Percentiles rank a stretch among this genome's conserved stretches.
Evolutionary conservation across 1,140 invertebrate species (phyloP).

Genomic region (Scaptodrosophila lebanonensis): DNA sequence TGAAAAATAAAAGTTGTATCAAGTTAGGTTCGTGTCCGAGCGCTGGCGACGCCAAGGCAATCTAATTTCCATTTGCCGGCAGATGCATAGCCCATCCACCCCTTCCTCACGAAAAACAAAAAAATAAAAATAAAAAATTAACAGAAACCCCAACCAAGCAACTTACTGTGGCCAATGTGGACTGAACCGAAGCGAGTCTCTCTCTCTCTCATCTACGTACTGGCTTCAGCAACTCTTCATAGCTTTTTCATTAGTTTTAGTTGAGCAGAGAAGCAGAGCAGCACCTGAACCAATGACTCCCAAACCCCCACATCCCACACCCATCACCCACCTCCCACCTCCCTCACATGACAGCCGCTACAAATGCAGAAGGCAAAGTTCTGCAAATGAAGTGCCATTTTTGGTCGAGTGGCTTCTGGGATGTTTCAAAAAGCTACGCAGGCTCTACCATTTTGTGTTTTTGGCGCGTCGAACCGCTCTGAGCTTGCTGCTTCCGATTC

Average conservation of each 20-base stretch:
- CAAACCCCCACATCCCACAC: too few species aligned
- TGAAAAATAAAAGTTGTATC: conserved; percentile 47
- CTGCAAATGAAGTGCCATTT: conserved; percentile 64
- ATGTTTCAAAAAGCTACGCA: too few species aligned
- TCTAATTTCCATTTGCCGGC: conserved; percentile 64
- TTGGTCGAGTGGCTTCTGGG: conserved; percentile 18
- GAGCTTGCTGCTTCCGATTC: conserved; percentile 25
- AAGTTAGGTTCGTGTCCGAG: conserved; percentile 51
- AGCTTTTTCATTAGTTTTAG: conserved; percentile 66
- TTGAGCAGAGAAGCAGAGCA: conserved; percentile 35
- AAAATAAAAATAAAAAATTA: too few species aligned
- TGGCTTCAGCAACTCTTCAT: conserved; percentile 11
- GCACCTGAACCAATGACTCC: conserved; percentile 48
- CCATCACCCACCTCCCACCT: too few species aligned
- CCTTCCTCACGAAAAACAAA: too few species aligned
- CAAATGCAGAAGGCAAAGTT: conserved; percentile 46
- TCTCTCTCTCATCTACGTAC: not conserved
- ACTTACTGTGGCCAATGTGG: too few species aligned
- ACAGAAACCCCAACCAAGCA: too few species aligned
- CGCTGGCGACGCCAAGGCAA: conserved; percentile 42
- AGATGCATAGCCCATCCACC: not conserved
- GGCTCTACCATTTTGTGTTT: conserved; percentile 28
- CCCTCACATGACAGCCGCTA: too few species aligned
- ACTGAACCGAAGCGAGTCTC: too few species aligned
- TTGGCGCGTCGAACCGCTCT: conserved; percentile 8